Evolutionary conservation across 2,797 vertebrate species (phyloP), one percentile per base, ranked within the genome.

Genomic region (Parambassis ranga): DNA sequence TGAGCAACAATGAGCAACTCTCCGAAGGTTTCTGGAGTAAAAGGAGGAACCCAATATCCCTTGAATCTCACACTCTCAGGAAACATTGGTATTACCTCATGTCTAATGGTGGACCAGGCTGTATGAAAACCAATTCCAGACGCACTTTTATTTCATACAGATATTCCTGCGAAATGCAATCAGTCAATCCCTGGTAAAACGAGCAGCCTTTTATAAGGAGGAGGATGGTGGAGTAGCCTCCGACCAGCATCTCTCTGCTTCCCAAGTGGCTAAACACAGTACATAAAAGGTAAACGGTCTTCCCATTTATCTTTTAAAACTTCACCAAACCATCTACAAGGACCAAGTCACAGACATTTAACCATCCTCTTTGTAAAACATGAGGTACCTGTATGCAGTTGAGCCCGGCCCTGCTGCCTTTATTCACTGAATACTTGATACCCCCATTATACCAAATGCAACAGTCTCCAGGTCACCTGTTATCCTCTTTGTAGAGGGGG

Each of bases 401-500:
- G 14, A 31, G 39, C 46, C 57, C 14, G 5, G 18, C 33, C 42
- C 43, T 3, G 63, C 50, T 52, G 60, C 52, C 30, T 64, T 82
- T 78, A 84, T 74, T 31, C 74, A 70, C 38, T 18, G 9, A 58
- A 35, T n/a, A 37, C 60, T 58, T 61, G 49, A 73, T 70, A 49
- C 48, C 37, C 3, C n/a, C 4, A 3, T 41, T 64, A 33, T 10
- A 60, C 47, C 73, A 36, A 67, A 65, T 65, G 49, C 53, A 79
- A 64, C 19, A 42, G 74, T 66, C 83, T 79, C 61, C 49, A 11
- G 60, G 71, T 74, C 70, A 78, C 66, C 75, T 65, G 77, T 84
- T 84, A 81, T 80, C 81, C 74, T 77, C 79, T 81, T 82, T 85
- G 77, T 68, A 65, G 56, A 58, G 47, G 52, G 56, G 58, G 47